Base-by-base conservation (phyloP, 2,888 invertebrate species). In the Caenorhabditis doughertyi region DNA sequence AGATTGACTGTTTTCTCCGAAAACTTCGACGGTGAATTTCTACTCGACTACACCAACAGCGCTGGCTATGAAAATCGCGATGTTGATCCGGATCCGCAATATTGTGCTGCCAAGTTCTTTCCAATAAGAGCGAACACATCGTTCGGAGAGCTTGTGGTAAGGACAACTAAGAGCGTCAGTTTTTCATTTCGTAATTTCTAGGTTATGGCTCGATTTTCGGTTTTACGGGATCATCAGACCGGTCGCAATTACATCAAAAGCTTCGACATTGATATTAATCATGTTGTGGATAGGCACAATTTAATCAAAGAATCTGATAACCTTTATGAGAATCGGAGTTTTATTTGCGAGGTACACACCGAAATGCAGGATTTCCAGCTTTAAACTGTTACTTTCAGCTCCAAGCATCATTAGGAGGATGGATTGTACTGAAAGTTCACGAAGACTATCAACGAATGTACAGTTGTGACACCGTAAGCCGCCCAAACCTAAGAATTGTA, bases 141-240 rank as follows among this genome's bases (percentile, higher is more conserved):
- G 13, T 9, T n/a, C 0, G 83, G 83, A 49, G 83, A 83, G 62
- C 39, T 79, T 49, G 32, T 79, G 29, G 83, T 79, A 53, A 55
- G 64, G n/a, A 8, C 5, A 62, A 42, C n/a, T 1, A 2, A 7
- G 11, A 60, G n/a, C 3, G 18, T 7, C 0, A 51, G 4, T 64
- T 65, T 32, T 39, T 4, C 16, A 55, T 35, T 39, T n/a, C n/a
- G n/a, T n/a, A n/a, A 9, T 51, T 72, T 70, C 47, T 58, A 81
- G 74, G 13, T 81, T 0, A 51, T 72, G 3, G 47, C 72, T 4
- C 42, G 72, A 47, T 70, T 76, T 23, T 23, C 21, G 16, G 44
- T 81, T 0, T 16, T 3, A 16, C 25, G 21, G 1, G 47, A 81
- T 32, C 18, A 53, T 11, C 21, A 55, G 3, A 27, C 32, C 1